phyloP scores from a whole-genome alignment of 2,113 vertebrate genomes.

The Psammodynastes pulverulentus region DNA sequence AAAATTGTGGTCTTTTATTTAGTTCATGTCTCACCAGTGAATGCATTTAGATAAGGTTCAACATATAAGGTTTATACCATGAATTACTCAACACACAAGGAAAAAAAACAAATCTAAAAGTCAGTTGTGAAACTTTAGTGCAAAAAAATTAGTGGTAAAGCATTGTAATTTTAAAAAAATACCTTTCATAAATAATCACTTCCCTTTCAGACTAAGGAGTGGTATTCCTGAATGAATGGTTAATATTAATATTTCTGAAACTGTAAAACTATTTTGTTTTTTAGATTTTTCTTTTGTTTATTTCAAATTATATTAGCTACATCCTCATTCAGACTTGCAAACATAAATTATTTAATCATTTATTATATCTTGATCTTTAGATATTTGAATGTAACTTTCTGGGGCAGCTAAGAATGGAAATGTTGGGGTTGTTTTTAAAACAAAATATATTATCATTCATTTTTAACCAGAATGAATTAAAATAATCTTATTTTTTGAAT shows the following conservation, averaged over 20 bases:
- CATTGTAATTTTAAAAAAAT: slow-evolving; percentile 30
- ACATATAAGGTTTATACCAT: slow-evolving; percentile 37
- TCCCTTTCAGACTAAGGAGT: slow-evolving; percentile 53
- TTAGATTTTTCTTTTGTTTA: slow-evolving; percentile 24
- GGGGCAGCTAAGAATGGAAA: neutral
- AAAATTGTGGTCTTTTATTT: neutral
- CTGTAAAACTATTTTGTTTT: slow-evolving; percentile 43
- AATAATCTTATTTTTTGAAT: neutral
- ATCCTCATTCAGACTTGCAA: slow-evolving; percentile 15
- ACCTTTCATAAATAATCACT: slow-evolving; percentile 38
- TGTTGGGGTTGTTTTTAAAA: neutral
- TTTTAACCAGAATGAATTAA: neutral
- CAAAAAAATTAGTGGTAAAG: slow-evolving; percentile 70
- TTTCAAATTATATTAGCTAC: neutral
- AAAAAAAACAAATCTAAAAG: slow-evolving; percentile 59
- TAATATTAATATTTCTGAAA: slow-evolving; percentile 36
- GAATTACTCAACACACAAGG: slow-evolving; percentile 53
- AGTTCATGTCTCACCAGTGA: neutral
- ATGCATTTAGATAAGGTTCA: neutral
- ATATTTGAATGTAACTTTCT: slow-evolving; percentile 26
- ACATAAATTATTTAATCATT: slow-evolving; percentile 20
- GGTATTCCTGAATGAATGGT: slow-evolving; percentile 61
- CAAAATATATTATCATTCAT: neutral
- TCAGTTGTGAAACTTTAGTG: slow-evolving; percentile 66
- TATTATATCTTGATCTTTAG: slow-evolving; percentile 26